phyloP scores from a whole-genome alignment of 2,797 vertebrate species.

The Phalloptychus januarius region DNA sequence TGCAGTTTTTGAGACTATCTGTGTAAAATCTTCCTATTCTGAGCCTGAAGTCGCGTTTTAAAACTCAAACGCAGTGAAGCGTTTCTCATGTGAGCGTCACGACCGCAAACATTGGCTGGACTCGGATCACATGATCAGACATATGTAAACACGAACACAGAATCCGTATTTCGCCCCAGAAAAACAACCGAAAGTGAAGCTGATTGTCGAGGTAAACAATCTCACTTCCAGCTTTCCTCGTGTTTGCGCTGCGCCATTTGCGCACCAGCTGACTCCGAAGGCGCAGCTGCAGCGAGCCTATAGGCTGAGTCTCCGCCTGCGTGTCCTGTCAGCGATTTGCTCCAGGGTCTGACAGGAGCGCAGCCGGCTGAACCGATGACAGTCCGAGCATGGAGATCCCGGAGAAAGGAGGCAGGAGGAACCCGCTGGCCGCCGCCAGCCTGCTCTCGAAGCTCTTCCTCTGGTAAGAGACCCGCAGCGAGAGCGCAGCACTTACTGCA shows the following conservation, averaged over 20 bases:
- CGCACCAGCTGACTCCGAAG: neutral
- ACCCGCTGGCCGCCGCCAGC: constrained; percentile 27
- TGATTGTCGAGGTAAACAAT: neutral
- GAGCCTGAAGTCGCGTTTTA: neutral
- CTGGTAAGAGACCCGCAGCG: constrained; percentile 50
- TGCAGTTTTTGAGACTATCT: too few relatives aligned
- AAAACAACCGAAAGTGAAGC: neutral
- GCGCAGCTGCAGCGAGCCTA: neutral
- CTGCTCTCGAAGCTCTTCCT: constrained; percentile 28
- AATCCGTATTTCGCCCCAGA: neutral
- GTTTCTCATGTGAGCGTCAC: neutral
- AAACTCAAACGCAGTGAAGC: neutral
- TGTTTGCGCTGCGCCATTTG: neutral
- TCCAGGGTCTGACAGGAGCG: too few relatives aligned
- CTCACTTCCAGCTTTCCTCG: neutral
- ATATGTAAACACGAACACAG: neutral
- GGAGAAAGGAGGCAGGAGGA: neutral
- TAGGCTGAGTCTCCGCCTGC: neutral
- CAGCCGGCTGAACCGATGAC: neutral
- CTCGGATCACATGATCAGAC: neutral
- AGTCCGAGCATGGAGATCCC: neutral
- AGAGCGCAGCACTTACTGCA: too few relatives aligned
- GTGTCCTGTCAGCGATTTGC: neutral
- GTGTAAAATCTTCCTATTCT: neutral
- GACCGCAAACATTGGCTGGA: neutral